Base-by-base conservation (phyloP, 2,797 vertebrate species). In the Acrossocheilus fasciatus region DNA sequence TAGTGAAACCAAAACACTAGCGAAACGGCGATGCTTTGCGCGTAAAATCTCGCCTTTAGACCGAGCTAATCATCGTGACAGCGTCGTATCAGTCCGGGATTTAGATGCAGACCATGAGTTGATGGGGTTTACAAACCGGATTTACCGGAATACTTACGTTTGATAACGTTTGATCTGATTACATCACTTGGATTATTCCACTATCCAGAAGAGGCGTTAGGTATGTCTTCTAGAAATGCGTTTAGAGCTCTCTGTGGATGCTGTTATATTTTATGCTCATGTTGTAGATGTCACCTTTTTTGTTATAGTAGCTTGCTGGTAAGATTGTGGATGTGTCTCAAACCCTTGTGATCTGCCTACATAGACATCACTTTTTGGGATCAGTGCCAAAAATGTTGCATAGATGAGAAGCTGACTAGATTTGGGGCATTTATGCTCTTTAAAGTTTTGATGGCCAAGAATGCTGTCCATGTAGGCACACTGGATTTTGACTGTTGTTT, bases 1-100 rank as follows among this genome's bases (percentile, higher is more conserved):
- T 26, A 78, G 43, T 72, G 43, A 81, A 79, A 81, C 59, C 74
- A 84, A 66, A 86, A 83, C 54, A 86, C 50, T 43, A 52, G 62
- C 18, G n/a, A 73, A 59, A 15, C 68, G 17, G 30, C 62, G 66
- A 82, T 62, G 50, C 11, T 23, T 11, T 45, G n/a, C 14, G 30
- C 59, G 2, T 73, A n/a, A 39, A 64, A 73, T 64, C 39, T 84
- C 26, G 69, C 45, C 6, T 30, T 39, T 2, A 52, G 7, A 62
- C 8, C 50, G n/a, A 45, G 0, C 2, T 52, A 30, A 59, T 14
- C 15, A 52, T 0, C 18, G 77, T 84, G 75, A 54, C 43, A 66
- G 30, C 50, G 30, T 36, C 64, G 62, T n/a, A 10, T 4, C n/a
- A 26, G 8, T 26, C 11, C 30, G 14, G 18, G 11, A 74, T 86